Base-by-base conservation (phyloP, 23 tunicate genomes). In the Oikopleura vanhoeffeni region DNA sequence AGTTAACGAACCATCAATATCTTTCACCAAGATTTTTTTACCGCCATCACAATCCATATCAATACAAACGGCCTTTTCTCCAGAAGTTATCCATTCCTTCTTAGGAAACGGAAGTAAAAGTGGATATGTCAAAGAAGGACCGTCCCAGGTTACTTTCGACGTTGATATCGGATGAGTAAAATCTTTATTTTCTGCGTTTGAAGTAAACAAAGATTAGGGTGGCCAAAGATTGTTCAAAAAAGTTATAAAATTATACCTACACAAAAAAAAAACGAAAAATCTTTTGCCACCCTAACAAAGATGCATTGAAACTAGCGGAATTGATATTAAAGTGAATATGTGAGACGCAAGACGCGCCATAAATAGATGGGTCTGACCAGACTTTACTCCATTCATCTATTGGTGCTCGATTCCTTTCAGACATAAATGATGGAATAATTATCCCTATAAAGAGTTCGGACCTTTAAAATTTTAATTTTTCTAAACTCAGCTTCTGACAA, bases 1-100 rank as follows among this genome's bases (percentile, higher is more conserved):
- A 13, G 24, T 13, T 49, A 71, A 30, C 34, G 38, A 24, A 18
- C 79, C 79, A 71, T 71, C 79, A 71, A 28, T 33, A 71, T 71
- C 79, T 24, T 30, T 33, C 3, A 71, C 38, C 36, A 71, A 2
- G 32, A 71, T 30, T 32, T 71, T 71, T 30, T 71, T 71, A 2
- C 79, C 79, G 3, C 79, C 79, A 38, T 71, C 79, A 30, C 79
- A 71, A 30, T 71, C 79, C 79, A 71, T 71, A 71, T 71, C 79
- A 30, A 71, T 71, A 30, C 79, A 71, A 30, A 13, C 79, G 27
- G 79, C 79, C 4, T 30, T 71, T 71, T 71, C 79, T 24, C 38
- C 79, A 13, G 38, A 24, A 24, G 79, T 71, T 71, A 71, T 71
- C 79, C 79, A 71, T 71, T 71, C 79, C 32, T 71, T 30, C 27